These are phyloP conservation scores for Caenorhabditis auriculariae DNA, from an alignment of 2,888 invertebrate species.

Conservation along the genomic window DNA sequence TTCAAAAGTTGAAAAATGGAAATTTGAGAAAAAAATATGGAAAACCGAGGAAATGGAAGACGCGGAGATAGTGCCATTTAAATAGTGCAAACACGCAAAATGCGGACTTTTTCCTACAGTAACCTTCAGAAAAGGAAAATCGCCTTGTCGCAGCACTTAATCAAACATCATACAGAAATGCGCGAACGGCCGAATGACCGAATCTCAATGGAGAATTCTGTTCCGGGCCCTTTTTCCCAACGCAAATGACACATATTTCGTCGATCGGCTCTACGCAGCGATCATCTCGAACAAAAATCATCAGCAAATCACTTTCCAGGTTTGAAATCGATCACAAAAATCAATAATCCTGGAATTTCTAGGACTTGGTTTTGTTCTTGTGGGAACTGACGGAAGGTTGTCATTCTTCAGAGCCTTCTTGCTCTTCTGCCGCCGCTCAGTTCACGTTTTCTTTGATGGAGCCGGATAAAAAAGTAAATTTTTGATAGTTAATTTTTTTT, in stretches of 20 bases:
- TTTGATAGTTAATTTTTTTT: too few relatives aligned
- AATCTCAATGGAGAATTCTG: conserved; percentile 48
- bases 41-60: too few relatives aligned
- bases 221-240: conserved; percentile 53
- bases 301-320: conserved; percentile 47
- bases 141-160: neutral
- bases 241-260: conserved; percentile 50
- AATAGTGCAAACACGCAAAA: too few relatives aligned
- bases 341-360: conserved; percentile 4
- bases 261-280: conserved; percentile 49
- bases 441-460: conserved; percentile 51
- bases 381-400: conserved; percentile 44
- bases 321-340: conserved; percentile 1
- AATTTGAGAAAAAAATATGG: too few relatives aligned
- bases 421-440: conserved; percentile 45
- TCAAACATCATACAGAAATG: conserved; percentile 37
- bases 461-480: conserved; percentile 43
- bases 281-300: conserved; percentile 44
- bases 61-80: neutral
- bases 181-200: conserved; percentile 54
- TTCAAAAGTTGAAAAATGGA: too few relatives aligned
- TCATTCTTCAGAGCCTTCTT: conserved; percentile 19
- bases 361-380: conserved; percentile 50
- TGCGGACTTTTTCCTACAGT: neutral
- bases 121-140: neutral